Percentiles rank a stretch among this genome's conserved stretches.
These are phyloP conservation scores for Sialis fuliginosa DNA, from an alignment of 2,888 invertebrate species.

Conservation along the genomic window DNA sequence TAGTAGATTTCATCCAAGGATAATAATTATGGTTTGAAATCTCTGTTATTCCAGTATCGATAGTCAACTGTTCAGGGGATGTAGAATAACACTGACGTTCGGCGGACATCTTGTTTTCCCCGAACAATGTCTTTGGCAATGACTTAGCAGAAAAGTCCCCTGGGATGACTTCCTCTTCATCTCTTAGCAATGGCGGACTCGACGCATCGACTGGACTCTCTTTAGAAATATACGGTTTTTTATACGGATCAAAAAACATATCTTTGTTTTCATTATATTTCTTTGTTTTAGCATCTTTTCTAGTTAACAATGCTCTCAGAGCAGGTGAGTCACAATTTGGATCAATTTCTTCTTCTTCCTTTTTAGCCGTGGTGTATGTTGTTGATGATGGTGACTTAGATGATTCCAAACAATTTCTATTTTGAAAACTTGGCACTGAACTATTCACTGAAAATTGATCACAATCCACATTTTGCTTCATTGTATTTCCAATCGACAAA, in stretches of 20 bases:
- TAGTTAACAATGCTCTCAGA: slow-evolving; percentile 36
- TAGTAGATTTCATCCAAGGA: slow-evolving; percentile 37
- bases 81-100: no score
- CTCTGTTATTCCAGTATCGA: slow-evolving; percentile 8
- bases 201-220: background rate
- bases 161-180: background rate
- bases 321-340: slow-evolving; percentile 30
- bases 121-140: slow-evolving; percentile 16
- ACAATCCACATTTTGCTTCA: slow-evolving; percentile 3
- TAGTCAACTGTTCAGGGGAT: slow-evolving; percentile 12
- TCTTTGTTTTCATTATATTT: no score
- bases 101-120: slow-evolving; percentile 17
- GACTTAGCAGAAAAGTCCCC: slow-evolving; percentile 9
- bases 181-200: slow-evolving; percentile 1
- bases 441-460: slow-evolving; percentile 1
- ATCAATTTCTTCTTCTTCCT: background rate
- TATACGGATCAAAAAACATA: background rate
- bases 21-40: slow-evolving; percentile 18
- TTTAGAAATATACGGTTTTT: background rate
- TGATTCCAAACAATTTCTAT: background rate
- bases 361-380: background rate
- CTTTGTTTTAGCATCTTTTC: slow-evolving; percentile 14
- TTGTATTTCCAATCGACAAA: background rate
- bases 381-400: background rate
- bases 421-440: background rate